phyloP scores from a whole-genome alignment of 2,113 vertebrate genomes.

The Python bivittatus region DNA sequence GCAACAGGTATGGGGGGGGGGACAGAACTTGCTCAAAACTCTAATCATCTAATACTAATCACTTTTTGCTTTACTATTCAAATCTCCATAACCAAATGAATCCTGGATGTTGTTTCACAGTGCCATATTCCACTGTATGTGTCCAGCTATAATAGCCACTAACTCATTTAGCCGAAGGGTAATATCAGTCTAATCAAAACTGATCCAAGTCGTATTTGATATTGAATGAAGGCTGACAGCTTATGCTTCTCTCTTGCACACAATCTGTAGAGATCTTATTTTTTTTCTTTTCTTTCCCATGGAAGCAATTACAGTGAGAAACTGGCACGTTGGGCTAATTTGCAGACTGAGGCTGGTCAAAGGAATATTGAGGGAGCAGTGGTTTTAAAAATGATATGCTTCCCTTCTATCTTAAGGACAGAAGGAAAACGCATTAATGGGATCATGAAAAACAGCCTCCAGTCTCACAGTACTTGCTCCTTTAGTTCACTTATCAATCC shows the following conservation, averaged over 20 bases:
- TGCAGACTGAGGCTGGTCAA: not conserved
- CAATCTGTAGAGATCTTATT: slow-evolving; percentile 30
- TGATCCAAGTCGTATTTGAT: slow-evolving; percentile 39
- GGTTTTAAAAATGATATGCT: not conserved
- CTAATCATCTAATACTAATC: slow-evolving; percentile 8
- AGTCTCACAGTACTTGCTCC: not conserved
- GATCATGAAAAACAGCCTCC: not conserved
- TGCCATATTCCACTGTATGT: slow-evolving; percentile 31
- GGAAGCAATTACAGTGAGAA: slow-evolving; percentile 38
- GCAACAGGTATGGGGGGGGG: not conserved
- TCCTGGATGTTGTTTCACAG: slow-evolving; percentile 51
- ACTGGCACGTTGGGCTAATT: slow-evolving; percentile 20
- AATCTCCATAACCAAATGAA: slow-evolving; percentile 47
- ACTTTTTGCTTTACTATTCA: slow-evolving; percentile 33
- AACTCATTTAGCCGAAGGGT: slow-evolving; percentile 63
- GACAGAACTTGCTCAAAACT: not conserved
- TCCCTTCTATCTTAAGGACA: not conserved
- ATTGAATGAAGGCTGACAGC: slow-evolving; percentile 61
- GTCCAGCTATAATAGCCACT: slow-evolving; percentile 59
- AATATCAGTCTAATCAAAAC: slow-evolving; percentile 65
- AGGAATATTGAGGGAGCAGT: not conserved
- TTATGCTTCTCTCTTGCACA: slow-evolving; percentile 37
- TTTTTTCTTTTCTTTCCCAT: not conserved
- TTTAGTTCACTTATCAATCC: not conserved
- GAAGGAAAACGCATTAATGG: not conserved